Conservation (phyloP, 2,797 vertebrate species). For the Micrastur ruficollis region DNA sequence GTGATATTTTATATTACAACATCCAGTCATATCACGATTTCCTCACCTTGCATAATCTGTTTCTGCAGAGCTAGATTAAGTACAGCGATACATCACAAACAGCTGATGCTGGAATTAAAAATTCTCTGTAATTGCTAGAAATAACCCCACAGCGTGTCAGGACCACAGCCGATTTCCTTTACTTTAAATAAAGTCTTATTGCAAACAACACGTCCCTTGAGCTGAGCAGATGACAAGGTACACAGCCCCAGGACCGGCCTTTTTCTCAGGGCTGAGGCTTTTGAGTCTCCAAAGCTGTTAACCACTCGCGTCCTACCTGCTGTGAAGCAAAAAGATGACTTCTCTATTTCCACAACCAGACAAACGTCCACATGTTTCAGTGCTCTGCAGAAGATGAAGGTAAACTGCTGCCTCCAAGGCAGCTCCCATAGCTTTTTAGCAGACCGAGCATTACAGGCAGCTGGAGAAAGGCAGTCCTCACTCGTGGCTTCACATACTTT, state of each 20-base stretch:
- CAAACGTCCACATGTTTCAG: background rate
- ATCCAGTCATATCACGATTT: background rate
- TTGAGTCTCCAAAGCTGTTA: background rate
- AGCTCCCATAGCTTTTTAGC: background rate
- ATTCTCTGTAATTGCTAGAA: background rate
- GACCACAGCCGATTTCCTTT: background rate
- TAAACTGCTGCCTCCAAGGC: background rate
- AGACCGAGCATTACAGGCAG: no score
- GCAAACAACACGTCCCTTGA: background rate
- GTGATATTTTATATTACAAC: background rate
- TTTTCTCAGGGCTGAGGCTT: background rate
- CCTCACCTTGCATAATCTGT: background rate
- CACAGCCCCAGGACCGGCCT: background rate
- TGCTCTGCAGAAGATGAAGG: background rate
- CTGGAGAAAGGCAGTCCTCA: background rate
- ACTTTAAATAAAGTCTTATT: background rate
- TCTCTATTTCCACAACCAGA: background rate
- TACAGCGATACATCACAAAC: background rate
- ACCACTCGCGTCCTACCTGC: accelerated
- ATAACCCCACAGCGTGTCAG: background rate
- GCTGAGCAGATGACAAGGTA: background rate
- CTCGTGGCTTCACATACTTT: background rate
- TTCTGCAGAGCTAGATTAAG: background rate
- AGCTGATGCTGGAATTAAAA: background rate
- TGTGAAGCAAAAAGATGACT: background rate